Evolutionary conservation across 2,797 vertebrate species (phyloP), one percentile per base, ranked within the genome.

Genomic region (Sparus aurata): DNA sequence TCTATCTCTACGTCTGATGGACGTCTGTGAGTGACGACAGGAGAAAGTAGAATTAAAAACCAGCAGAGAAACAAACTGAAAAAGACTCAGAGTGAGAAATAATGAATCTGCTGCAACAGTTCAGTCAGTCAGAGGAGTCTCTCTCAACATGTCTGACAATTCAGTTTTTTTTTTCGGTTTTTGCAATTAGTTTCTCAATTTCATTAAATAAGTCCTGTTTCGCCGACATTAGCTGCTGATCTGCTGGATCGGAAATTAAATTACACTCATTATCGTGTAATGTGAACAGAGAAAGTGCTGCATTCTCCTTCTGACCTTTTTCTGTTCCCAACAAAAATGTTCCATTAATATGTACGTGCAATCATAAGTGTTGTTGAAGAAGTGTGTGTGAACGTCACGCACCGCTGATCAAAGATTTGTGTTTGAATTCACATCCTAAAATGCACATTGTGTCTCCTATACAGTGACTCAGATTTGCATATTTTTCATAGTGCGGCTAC

Each of bases 281-380:
- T 66, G 76, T 77, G 64, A 75, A 62, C 22, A 81, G 30, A 38
- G 12, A 58, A 45, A 65, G 3, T 2, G 0, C 57, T n/a, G 13
- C 23, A 30, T 75, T 68, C 22, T 65, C 41, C 6, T 0, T 53
- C 70, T 85, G 79, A 84, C 75, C 77, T 79, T 82, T 55, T 41
- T 27, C 58, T 79, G 54, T 41, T 16, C 52, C 12, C 30, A 46
- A 54, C 23, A 23, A 23, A 74, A 47, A 12, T 16, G 10, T 16
- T 53, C 9, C 5, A 7, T 50, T 15, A 11, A 22, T 20, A 16
- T 60, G 41, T 30, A 30, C 41, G 23, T 38, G 17, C 16, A 38
- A 62, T 23, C 22, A 17, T 70, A 75, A 65, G 22, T 46, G 25
- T 16, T 16, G 43, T 7, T 25, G 12, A 38, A 30, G 34, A 9